Percentiles rank a stretch among this genome's conserved stretches.
phyloP scores from a whole-genome alignment of 1,140 invertebrate genomes.

The Pinna nobilis region DNA sequence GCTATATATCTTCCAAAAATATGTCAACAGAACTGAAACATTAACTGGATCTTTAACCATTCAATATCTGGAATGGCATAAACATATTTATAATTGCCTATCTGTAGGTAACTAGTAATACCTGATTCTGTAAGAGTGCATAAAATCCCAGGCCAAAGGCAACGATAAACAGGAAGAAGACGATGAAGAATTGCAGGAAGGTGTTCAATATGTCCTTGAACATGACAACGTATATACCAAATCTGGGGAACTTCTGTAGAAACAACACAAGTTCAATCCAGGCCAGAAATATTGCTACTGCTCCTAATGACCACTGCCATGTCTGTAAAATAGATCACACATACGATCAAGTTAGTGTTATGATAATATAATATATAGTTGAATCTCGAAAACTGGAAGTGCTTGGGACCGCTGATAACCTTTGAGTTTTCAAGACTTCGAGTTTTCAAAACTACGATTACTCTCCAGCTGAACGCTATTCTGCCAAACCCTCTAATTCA shows the following conservation, averaged over 20 bases:
- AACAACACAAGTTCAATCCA: slow-evolving; percentile 78
- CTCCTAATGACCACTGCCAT: slow-evolving; percentile 78
- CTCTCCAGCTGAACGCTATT: no score
- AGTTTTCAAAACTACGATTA: no score
- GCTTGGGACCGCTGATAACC: no score
- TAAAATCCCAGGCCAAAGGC: slow-evolving; percentile 77
- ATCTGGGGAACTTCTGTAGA: slow-evolving; percentile 75
- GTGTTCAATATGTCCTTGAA: slow-evolving; percentile 77
- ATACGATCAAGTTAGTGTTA: not conserved
- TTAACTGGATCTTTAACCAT: not conserved
- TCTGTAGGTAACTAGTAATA: slow-evolving; percentile 37
- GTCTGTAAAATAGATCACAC: slow-evolving; percentile 57
- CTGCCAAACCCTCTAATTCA: no score
- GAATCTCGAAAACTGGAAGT: no score
- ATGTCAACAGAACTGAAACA: not conserved
- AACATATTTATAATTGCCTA: no score
- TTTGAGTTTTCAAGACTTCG: no score
- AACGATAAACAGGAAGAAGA: slow-evolving; percentile 77
- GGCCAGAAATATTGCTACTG: slow-evolving; percentile 75
- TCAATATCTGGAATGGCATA: no score
- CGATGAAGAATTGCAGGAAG: slow-evolving; percentile 76
- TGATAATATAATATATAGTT: no score
- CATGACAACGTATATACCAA: slow-evolving; percentile 80
- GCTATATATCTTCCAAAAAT: no score
- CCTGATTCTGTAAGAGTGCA: slow-evolving; percentile 74